Evolutionary conservation across 2,888 invertebrate genomes (phyloP), one percentile per base, ranked within the genome.

Genomic region (Lycocerus yunnanus): DNA sequence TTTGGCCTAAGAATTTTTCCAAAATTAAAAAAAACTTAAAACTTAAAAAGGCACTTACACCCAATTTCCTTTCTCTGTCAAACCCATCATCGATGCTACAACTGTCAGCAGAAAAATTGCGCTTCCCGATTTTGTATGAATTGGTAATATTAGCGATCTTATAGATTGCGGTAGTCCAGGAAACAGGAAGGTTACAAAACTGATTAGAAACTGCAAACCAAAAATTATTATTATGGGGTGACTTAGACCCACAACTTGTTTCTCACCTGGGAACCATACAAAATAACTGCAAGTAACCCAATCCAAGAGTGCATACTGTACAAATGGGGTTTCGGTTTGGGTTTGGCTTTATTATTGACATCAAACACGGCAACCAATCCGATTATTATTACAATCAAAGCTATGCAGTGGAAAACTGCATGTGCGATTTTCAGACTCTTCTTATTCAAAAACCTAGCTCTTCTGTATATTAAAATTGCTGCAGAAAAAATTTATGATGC

Each of bases 401-500:
- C 91, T 58, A 89, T 84, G 15, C 91, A 87, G 84, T 95, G 94
- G 67, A 95, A 88, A 60, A 88, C 86, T 1, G 92, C 93, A 86
- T 97, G 97, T 6, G 92, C 86, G 58, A 94, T 83, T 87, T 97
- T 97, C 82, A 96, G 88, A 76, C 90, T 89, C 81, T 90, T 90
- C 87, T 97, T 97, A 73, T 90, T 89, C 76, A 91, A 88, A 80
- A 91, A 90, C 63, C 95, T 90, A 81, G 94, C 92, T 16, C 93
- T 92, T 75, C 97, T 90, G 86, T 95, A 97, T 11, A 95, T 90
- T 75, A 97, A 87, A 82, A 96, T 94, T 43, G 94, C 96, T 96
- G 86, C 3, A 74, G 70, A 65, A 76, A 72, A n/a, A n/a, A n/a
- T n/a, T n/a, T n/a, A n/a, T n/a, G n/a, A n/a, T n/a, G n/a, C n/a